These are phyloP conservation scores for Ylistrum balloti DNA, from an alignment of 1,140 invertebrate genomes.

Conservation along the genomic window DNA sequence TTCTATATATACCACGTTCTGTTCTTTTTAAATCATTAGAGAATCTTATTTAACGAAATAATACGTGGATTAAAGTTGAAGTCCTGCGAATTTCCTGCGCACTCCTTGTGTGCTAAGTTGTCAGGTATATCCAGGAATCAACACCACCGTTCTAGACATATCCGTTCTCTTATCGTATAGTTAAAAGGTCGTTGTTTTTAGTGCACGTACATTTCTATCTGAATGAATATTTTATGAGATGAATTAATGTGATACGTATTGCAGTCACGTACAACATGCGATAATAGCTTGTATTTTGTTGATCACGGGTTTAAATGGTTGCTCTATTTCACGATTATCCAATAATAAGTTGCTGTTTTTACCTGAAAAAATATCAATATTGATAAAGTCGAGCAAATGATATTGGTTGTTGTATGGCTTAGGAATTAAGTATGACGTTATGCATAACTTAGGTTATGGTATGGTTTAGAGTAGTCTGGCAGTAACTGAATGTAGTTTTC, in stretches of 20 bases:
- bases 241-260: background rate
- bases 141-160: background rate
- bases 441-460: too few relatives aligned
- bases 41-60: too few relatives aligned
- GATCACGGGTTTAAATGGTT: background rate
- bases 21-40: too few relatives aligned
- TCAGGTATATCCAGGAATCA: background rate
- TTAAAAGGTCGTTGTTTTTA: background rate
- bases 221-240: slow-evolving; percentile 18
- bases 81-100: background rate
- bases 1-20: too few relatives aligned
- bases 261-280: background rate
- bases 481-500: too few relatives aligned
- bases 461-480: too few relatives aligned
- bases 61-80: too few relatives aligned
- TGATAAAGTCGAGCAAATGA: too few relatives aligned
- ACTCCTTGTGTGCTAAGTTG: background rate
- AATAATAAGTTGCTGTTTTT: background rate
- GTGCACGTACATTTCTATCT: slow-evolving; percentile 4
- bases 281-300: background rate
- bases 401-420: too few relatives aligned
- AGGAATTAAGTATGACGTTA: too few relatives aligned
- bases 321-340: background rate
- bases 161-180: background rate
- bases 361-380: background rate